phyloP scores from a whole-genome alignment of 2,113 vertebrate species.

The Myiopsitta monachus region DNA sequence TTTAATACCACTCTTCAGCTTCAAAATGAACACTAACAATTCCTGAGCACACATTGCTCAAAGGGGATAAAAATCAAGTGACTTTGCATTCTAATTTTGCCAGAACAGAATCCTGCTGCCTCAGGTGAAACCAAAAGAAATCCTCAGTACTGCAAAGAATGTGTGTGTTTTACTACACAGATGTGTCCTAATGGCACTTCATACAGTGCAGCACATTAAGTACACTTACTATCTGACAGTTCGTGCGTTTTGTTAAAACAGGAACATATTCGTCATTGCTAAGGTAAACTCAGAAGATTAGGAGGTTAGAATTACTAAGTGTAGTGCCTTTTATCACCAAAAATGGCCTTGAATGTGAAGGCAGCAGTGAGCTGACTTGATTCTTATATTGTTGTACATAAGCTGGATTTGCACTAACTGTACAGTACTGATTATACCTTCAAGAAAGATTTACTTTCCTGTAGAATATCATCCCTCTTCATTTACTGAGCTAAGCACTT shows the following conservation, averaged over 20 bases:
- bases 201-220: not conserved
- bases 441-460: constrained; percentile 44
- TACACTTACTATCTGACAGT: not conserved
- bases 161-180: not conserved
- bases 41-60: not conserved
- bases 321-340: not conserved
- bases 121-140: constrained; percentile 17
- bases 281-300: not conserved
- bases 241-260: not conserved
- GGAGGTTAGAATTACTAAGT: not conserved
- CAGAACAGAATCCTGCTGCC: not conserved
- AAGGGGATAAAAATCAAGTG: constrained; percentile 3
- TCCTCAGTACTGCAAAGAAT: not conserved
- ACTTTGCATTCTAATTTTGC: constrained; percentile 3
- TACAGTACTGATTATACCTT: constrained; percentile 32
- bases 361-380: not conserved
- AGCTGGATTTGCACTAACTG: constrained; percentile 33
- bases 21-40: not conserved
- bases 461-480: constrained; percentile 41
- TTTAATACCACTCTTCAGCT: constrained; percentile 1
- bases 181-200: not conserved
- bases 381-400: not conserved
- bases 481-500: constrained; percentile 37
- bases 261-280: not conserved
- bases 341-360: not conserved